Base-by-base conservation (phyloP, 2,888 invertebrate species). In the Alsophila aescularia region DNA sequence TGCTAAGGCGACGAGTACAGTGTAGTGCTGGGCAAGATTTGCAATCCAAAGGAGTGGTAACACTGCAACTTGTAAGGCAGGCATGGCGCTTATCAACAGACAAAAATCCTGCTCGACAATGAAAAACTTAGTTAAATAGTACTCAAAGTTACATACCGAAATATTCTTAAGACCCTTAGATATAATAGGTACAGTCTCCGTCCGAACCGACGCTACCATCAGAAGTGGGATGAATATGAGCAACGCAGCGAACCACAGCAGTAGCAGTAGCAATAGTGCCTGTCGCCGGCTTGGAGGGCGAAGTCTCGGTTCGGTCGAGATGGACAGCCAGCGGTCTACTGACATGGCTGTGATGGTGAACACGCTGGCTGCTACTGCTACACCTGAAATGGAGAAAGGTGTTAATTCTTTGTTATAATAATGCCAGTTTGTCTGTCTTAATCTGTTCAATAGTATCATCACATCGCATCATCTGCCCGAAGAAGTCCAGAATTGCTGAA, bases 291-390 rank as follows among this genome's bases (percentile, higher is more conserved):
- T 94, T 43, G 95, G 95, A 6, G 95, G 93, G 68, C 70, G 93
- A 71, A 63, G 94, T 85, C 73, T 93, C 80, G 75, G 93, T 86
- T 75, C 94, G 74, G 86, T 94, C 0, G 95, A 93, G 54, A 96
- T 96, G 16, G 96, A 96, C 44, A 95, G 78, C 83, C 94, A 95
- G 10, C 96, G 92, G 75, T 96, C 96, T n/a, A 96, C 92, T 35
- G 96, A 95, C 95, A 96, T 95, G 0, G 95, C 94, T 5, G 95
- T 94, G 60, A 96, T 94, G 0, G 96, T 96, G 77, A 96, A 96
- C 31, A 96, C 94, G 68, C 96, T 96, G 3, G 95, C 95, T 2
- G 95, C 95, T 10, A 96, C 96, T 1, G 95, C 93, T 15, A 95
- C 94, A 56, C 95, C 96, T 96, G 83, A 6, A 24, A 24, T 5